These are phyloP conservation scores for Arenaria interpres DNA, from an alignment of 2,113 vertebrate species.

Conservation along the genomic window DNA sequence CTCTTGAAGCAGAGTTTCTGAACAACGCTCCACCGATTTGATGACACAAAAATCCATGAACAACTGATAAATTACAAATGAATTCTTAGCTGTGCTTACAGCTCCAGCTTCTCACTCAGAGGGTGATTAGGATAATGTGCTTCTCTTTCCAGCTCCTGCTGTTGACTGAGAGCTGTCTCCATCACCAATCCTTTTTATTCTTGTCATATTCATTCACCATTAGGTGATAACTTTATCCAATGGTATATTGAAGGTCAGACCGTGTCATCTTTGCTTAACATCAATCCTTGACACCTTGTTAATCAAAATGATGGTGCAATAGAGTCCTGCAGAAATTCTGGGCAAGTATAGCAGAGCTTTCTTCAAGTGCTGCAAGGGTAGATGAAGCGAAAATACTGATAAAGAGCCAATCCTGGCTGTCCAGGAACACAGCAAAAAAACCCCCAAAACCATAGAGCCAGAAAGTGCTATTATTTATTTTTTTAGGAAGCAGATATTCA, in stretches of 20 bases:
- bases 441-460: neutral
- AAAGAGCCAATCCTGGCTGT: neutral
- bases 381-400: neutral
- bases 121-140: neutral
- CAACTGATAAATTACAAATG: neutral
- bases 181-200: neutral
- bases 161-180: neutral
- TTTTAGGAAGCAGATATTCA: neutral
- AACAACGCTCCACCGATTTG: neutral
- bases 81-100: neutral
- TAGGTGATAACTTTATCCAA: neutral
- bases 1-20: neutral
- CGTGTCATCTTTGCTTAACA: neutral
- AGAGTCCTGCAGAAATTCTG: neutral
- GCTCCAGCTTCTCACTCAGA: neutral
- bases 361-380: neutral
- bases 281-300: neutral
- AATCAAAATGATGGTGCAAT: neutral
- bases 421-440: neutral
- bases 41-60: neutral
- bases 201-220: neutral
- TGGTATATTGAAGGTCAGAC: neutral
- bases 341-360: neutral
- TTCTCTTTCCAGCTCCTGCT: neutral
- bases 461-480: neutral